A percentile compares a stretch with the other conserved stretches of the same genome.
Conservation (phyloP, 2,113 vertebrate species). For the Corythaeola cristata region DNA sequence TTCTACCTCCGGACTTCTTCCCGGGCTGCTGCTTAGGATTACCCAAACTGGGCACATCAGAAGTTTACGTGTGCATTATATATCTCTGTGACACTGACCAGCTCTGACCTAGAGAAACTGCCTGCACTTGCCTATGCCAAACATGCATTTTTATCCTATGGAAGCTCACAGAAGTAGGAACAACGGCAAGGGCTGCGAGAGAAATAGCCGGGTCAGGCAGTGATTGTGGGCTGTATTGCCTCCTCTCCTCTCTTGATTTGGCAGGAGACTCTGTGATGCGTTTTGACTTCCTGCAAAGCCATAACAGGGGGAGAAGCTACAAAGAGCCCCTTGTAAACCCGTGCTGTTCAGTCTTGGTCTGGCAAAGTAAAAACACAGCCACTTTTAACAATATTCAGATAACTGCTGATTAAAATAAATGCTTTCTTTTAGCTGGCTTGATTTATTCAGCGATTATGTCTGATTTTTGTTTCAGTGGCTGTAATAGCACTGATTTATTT, state of each 20-base stretch:
- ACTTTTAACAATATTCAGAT: not conserved
- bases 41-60: not conserved
- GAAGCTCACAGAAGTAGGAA: not conserved
- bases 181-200: not conserved
- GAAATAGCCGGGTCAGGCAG: not conserved
- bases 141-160: not conserved
- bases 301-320: not conserved
- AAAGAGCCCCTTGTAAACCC: not conserved
- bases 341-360: not conserved
- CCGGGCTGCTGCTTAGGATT: not conserved
- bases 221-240: not conserved
- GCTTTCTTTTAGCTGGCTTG: not conserved
- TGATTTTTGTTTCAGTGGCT: not conserved
- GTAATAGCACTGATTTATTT: not conserved
- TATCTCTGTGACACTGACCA: not conserved
- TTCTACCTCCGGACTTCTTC: not conserved
- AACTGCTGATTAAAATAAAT: not conserved
- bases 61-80: rapidly evolving
- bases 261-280: not conserved
- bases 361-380: not conserved
- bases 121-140: not conserved
- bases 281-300: not conserved
- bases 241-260: not conserved
- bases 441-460: not conserved
- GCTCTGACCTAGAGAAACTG: not conserved